phyloP scores from a whole-genome alignment of 2,888 invertebrate genomes.

The Criorhina ranunculi region DNA sequence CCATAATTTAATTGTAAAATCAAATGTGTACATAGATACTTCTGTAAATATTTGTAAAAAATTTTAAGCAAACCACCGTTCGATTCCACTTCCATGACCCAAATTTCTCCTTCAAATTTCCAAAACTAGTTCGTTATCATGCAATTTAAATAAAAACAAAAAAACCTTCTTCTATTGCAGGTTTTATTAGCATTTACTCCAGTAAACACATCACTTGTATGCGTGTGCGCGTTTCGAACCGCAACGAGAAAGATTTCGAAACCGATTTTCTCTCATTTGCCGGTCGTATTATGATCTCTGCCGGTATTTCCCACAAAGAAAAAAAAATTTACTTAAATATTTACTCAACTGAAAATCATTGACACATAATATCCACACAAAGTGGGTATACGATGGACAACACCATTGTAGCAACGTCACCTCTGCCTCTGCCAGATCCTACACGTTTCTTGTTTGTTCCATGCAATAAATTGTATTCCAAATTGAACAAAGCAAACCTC shows the following conservation, averaged over 20 bases:
- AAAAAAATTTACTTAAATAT: slow-evolving; percentile 37
- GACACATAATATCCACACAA: slow-evolving; percentile 60
- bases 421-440: slow-evolving; percentile 3
- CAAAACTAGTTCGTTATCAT: slow-evolving; percentile 25
- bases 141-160: slow-evolving; percentile 18
- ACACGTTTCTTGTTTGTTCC: slow-evolving; percentile 16
- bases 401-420: background rate
- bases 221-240: slow-evolving; percentile 22
- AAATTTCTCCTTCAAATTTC: slow-evolving; percentile 8
- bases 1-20: too few relatives aligned
- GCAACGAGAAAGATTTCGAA: slow-evolving; percentile 34
- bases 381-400: slow-evolving; percentile 23
- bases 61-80: background rate
- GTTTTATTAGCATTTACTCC: slow-evolving; percentile 23
- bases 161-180: slow-evolving; percentile 6
- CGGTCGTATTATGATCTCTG: slow-evolving; percentile 44
- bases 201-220: slow-evolving; percentile 21
- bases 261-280: slow-evolving; percentile 46
- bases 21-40: too few relatives aligned
- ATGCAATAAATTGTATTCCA: slow-evolving; percentile 36
- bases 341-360: slow-evolving; percentile 68
- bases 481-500: slow-evolving; percentile 17
- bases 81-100: slow-evolving; percentile 17
- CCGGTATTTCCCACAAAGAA: slow-evolving; percentile 62
- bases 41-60: background rate